Evolutionary conservation across 2,888 invertebrate species (phyloP), one percentile per base, ranked within the genome.

Genomic region (Sialis lutaria): DNA sequence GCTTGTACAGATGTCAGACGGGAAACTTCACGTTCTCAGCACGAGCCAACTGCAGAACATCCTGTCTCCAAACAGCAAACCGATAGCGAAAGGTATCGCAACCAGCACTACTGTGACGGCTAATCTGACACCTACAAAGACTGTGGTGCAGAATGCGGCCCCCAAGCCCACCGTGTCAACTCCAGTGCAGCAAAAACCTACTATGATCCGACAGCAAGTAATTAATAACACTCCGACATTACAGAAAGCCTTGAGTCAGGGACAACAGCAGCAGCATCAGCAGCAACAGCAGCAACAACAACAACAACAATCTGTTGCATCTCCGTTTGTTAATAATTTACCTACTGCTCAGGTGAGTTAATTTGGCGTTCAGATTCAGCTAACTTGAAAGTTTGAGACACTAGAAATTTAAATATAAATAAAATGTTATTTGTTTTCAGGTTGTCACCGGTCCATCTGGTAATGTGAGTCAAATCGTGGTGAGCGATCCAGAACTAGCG

Each of bases 1-100:
- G 60, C 68, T 95, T 48, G 81, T 93, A 40, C 88, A 92, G 62
- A 82, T 91, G 75, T 84, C 92, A 0, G 93, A 95, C 63, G 95
- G 95, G 0, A 89, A 90, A 61, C 67, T 93, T 30, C 92, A 93
- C 60, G 81, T 93, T 12, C 72, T 86, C 34, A 81, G 77, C 61
- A 74, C 79, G 7, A 73, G 74, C 6, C 79, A 79, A 58, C 62
- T 53, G 50, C 54, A 49, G 59, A 64, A 39, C 48, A 54, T 46
- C 60, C 55, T 54, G 54, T 22, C 49, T 58, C 46, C 54, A 55
- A 50, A 43, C 52, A 53, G 12, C 55, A 42, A 46, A 46, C 42
- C 12, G 34, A 54, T 58, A 34, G 49, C 55, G n/a, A 61, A 60
- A 48, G 49, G 50, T 7, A 48, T 49, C 34, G 44, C 48, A 39